Evolutionary conservation across 2,113 vertebrate genomes (phyloP).

Genomic region (Craseonycteris thonglongyai): DNA sequence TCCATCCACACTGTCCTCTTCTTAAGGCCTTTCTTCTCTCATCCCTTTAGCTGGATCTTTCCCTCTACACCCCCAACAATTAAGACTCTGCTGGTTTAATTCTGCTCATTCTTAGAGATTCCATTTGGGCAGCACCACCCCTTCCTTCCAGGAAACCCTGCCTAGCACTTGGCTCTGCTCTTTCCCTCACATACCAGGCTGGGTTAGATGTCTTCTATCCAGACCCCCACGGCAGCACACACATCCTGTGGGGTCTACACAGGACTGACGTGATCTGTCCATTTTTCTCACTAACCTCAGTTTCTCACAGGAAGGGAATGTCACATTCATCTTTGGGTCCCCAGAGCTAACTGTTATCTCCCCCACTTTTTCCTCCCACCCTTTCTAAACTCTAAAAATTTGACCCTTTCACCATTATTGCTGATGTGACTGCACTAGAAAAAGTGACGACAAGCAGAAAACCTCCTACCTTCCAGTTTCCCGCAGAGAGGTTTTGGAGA

Average conservation of each 20-base stretch:
- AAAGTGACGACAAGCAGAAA: neutral
- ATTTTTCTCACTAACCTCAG: neutral
- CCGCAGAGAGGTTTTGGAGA: constrained; percentile 96
- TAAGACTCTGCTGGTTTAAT: neutral
- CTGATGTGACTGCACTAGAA: neutral
- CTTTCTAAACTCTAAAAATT: neutral
- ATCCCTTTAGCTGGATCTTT: neutral
- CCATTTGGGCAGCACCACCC: neutral
- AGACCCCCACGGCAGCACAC: neutral
- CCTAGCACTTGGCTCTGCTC: neutral
- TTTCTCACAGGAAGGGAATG: neutral
- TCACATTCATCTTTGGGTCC: neutral
- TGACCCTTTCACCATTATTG: neutral
- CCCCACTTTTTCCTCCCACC: too few species aligned
- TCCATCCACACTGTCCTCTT: neutral
- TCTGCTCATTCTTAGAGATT: neutral
- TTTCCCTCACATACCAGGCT: neutral
- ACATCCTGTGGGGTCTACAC: neutral
- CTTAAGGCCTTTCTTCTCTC: neutral
- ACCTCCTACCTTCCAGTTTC: constrained; percentile 95
- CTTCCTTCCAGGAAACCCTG: neutral
- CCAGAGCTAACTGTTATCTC: neutral
- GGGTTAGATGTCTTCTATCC: neutral
- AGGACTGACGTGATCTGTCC: neutral
- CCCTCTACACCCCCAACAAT: neutral